Conservation (phyloP, 2,888 invertebrate species). For the Allacma fusca region DNA sequence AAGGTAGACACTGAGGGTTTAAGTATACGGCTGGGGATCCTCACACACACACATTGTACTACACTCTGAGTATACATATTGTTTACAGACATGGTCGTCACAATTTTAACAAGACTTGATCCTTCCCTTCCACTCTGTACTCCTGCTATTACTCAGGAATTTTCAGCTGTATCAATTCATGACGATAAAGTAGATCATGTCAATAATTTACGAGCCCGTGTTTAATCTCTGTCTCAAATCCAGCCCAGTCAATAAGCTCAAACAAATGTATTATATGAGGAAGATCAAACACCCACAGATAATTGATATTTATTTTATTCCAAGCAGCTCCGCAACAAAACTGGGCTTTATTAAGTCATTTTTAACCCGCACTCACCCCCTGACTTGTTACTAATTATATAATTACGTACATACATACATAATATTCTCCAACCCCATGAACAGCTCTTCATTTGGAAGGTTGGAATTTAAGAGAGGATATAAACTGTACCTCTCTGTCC, state of each 20-base stretch:
- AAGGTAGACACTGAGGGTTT: slow-evolving; percentile 18
- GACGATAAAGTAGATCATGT: slow-evolving; percentile 29
- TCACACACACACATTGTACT: slow-evolving; percentile 13
- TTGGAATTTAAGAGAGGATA: too few relatives aligned
- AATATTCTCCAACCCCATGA: too few relatives aligned
- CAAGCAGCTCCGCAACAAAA: too few relatives aligned
- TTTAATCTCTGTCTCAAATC: not conserved
- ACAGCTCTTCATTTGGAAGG: too few relatives aligned
- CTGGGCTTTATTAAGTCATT: too few relatives aligned
- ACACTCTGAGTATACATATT: not conserved
- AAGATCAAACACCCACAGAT: too few relatives aligned
- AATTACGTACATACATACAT: too few relatives aligned
- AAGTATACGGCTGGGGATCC: not conserved
- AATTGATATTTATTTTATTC: too few relatives aligned
- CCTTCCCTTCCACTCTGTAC: slow-evolving; percentile 21
- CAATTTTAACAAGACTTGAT: slow-evolving; percentile 18
- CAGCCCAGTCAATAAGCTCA: too few relatives aligned
- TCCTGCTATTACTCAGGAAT: slow-evolving; percentile 36
- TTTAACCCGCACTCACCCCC: too few relatives aligned
- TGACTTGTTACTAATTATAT: too few relatives aligned
- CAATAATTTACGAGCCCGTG: not conserved
- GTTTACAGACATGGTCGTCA: not conserved
- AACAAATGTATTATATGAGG: not conserved
- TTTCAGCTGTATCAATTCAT: not conserved
- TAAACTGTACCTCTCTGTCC: too few relatives aligned